Evolutionary conservation across 2,888 invertebrate genomes (phyloP), one percentile per base, ranked within the genome.

Genomic region (Ecliptopera silaceata): DNA sequence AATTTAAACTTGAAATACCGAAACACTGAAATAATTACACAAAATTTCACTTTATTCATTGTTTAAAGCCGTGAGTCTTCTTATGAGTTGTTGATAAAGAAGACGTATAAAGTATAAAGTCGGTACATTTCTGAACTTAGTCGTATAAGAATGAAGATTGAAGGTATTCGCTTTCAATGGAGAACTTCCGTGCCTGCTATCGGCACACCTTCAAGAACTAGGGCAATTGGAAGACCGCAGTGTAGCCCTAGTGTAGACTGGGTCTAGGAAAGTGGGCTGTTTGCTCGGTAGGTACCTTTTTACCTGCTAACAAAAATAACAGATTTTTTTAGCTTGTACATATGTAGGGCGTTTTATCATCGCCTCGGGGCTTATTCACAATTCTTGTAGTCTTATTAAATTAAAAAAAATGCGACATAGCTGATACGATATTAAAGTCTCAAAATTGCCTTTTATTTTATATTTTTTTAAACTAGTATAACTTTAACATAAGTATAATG

Each of bases 151-250:
- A 48, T 51, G 53, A 50, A 53, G 55, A 51, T 45, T 51, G 53
- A 50, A 59, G 50, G 59, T 45, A 50, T 49, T 54, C 42, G 50
- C 53, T 54, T 58, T 53, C 59, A 58, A 64, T 61, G 53, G 61
- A 61, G 53, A 56, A 48, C 47, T 64, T 62, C 46, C 64, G 62
- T 64, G 64, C 59, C 60, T 57, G 53, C 55, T 64, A 59, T 62
- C 64, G 56, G 54, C 58, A 47, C 56, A 56, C 61, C 59, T 60
- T 63, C 50, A 55, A 53, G 56, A 64, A 64, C 58, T 62, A 58
- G 64, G 64, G 57, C 58, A 62, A 58, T 64, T 60, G 62, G 52
- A 61, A 64, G 46, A 60, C 58, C 60, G 60, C 60, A 56, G 18
- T 58, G 48, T 54, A 60, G 45, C 53, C 53, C 43, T 59, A n/a